Percentiles rank a stretch among this genome's conserved stretches.
These are phyloP conservation scores for Vireo altiloquus DNA, from an alignment of 2,113 vertebrate genomes.

Conservation along the genomic window DNA sequence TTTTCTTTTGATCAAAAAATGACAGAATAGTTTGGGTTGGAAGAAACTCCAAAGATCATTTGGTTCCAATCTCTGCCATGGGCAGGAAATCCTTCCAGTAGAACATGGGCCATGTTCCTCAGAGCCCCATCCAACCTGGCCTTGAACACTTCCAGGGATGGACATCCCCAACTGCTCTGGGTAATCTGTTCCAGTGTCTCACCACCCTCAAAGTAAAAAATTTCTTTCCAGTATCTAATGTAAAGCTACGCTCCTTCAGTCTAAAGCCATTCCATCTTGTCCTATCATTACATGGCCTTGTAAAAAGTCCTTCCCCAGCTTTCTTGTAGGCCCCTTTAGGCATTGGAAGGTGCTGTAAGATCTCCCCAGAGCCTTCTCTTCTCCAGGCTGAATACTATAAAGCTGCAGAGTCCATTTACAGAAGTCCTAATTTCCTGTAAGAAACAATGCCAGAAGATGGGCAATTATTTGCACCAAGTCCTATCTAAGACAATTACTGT, in stretches of 20 bases:
- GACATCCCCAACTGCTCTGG: not conserved
- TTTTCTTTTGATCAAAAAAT: not conserved
- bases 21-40: not conserved
- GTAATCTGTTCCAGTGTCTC: not conserved
- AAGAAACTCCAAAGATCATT: not conserved
- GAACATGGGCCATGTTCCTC: not conserved
- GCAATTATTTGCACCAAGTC: not conserved
- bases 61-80: not conserved
- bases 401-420: not conserved
- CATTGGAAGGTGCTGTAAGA: not conserved
- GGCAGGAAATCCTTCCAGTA: not conserved
- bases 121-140: not conserved
- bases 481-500: not conserved
- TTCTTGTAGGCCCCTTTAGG: not conserved
- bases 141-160: not conserved
- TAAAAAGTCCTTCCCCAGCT: not conserved
- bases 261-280: not conserved
- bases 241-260: not conserved
- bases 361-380: not conserved
- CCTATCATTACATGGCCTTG: not conserved
- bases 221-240: not conserved
- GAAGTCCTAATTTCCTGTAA: not conserved
- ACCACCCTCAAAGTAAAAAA: not conserved
- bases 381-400: not conserved
- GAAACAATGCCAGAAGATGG: not conserved